A percentile compares a stretch with the other conserved stretches of the same genome.
Evolutionary conservation across 2,797 vertebrate species (phyloP).

Genomic region (Anomalospiza imberbis): DNA sequence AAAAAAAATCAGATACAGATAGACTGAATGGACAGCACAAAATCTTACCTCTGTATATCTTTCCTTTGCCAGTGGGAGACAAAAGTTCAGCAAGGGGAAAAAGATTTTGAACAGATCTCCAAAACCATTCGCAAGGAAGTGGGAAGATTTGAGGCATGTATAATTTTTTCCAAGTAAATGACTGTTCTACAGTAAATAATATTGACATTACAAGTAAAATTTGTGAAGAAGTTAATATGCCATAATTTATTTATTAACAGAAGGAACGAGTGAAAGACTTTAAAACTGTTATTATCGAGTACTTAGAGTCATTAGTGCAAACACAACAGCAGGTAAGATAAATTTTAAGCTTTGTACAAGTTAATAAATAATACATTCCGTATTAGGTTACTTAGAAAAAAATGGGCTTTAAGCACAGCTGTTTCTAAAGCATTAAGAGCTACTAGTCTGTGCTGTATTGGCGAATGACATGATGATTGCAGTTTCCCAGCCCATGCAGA

Average conservation of each 20-base stretch:
- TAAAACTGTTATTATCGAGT: constrained; percentile 93
- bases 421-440: not conserved
- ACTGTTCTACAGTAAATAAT: not conserved
- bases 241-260: constrained; percentile 73
- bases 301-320: constrained; percentile 95
- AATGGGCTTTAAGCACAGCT: not conserved
- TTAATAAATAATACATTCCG: not conserved
- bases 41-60: constrained; percentile 37
- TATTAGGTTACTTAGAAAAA: not conserved
- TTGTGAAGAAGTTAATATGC: constrained; percentile 3
- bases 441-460: not conserved
- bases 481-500: not conserved
- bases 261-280: constrained; percentile 96
- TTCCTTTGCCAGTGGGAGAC: constrained; percentile 86
- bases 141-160: constrained; percentile 91
- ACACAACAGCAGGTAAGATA: constrained; percentile 93
- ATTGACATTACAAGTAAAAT: not conserved
- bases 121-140: constrained; percentile 97
- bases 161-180: constrained; percentile 34
- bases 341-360: not conserved
- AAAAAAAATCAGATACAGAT: not conserved
- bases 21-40: not conserved
- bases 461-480: not conserved
- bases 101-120: constrained; percentile 97
- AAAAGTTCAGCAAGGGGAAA: constrained; percentile 95